Evolutionary conservation across 37 sponge, comb jelly and placozoan species (phyloP).

Genomic region (Beroe ovata): DNA sequence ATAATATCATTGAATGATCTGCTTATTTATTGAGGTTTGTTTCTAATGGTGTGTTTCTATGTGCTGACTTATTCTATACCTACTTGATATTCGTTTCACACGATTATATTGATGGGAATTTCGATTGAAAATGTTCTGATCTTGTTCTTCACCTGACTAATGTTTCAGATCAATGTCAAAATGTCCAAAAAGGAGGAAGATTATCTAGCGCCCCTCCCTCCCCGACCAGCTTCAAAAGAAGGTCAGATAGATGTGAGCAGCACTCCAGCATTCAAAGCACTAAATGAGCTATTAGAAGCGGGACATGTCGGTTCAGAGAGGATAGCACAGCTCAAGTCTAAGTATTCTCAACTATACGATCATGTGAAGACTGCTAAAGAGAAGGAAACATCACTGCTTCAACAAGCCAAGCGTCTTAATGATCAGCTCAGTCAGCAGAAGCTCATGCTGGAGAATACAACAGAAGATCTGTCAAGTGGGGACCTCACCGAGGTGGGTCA

Average conservation of each 20-base stretch:
- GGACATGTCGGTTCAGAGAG: conserved; percentile 49
- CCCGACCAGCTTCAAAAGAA: conserved; percentile 59
- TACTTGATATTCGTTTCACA: no score
- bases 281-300: conserved; percentile 56
- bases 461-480: conserved; percentile 53
- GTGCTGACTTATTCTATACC: no score
- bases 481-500: conserved; percentile 66
- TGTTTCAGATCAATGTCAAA: not conserved
- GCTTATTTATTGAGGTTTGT: not conserved
- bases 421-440: conserved; percentile 67
- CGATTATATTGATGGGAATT: no score
- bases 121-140: no score
- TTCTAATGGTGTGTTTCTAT: not conserved
- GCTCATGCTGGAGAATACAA: conserved; percentile 51
- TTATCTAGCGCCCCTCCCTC: conserved; percentile 50
- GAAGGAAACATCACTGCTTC: conserved; percentile 62
- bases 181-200: conserved; percentile 67
- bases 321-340: conserved; percentile 59
- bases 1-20: not conserved
- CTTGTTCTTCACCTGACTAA: no score
- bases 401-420: conserved; percentile 56
- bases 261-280: conserved; percentile 44
- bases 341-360: conserved; percentile 34
- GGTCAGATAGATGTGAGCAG: conserved; percentile 48
- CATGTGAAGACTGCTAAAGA: conserved; percentile 64